Evolutionary conservation across 35 echinoderm and acorn worm genomes (phyloP).

Genomic region (Hemicentrotus pulcherrimus): DNA sequence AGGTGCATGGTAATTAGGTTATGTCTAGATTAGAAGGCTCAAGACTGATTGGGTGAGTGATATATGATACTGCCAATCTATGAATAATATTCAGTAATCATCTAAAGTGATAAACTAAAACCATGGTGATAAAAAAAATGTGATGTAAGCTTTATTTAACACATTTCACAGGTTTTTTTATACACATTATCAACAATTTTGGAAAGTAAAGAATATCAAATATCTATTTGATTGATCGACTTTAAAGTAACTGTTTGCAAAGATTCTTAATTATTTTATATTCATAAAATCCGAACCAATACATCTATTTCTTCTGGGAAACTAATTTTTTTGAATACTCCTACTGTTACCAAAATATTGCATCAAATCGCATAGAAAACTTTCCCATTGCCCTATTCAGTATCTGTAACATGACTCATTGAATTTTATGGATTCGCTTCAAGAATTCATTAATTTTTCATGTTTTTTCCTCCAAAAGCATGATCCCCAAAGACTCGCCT

Average conservation of each 20-base stretch:
- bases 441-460: conserved; percentile 14
- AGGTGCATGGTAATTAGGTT: conserved; percentile 28
- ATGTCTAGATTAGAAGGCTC: conserved; percentile 21
- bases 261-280: too few species aligned
- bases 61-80: background rate
- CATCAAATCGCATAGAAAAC: too few species aligned
- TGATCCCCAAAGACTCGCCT: background rate
- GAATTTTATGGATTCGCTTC: background rate
- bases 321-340: too few species aligned
- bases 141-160: background rate
- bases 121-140: background rate
- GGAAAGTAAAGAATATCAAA: too few species aligned
- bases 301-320: too few species aligned
- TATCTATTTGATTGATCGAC: too few species aligned
- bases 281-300: too few species aligned
- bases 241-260: too few species aligned
- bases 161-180: background rate
- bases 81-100: background rate
- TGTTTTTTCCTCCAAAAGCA: background rate
- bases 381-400: too few species aligned
- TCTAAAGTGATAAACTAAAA: background rate
- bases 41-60: background rate
- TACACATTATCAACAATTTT: too few species aligned
- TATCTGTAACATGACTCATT: background rate
- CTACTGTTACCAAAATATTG: too few species aligned